Evolutionary conservation across 2,797 vertebrate species (phyloP).

Genomic region (Muscicapa striata): DNA sequence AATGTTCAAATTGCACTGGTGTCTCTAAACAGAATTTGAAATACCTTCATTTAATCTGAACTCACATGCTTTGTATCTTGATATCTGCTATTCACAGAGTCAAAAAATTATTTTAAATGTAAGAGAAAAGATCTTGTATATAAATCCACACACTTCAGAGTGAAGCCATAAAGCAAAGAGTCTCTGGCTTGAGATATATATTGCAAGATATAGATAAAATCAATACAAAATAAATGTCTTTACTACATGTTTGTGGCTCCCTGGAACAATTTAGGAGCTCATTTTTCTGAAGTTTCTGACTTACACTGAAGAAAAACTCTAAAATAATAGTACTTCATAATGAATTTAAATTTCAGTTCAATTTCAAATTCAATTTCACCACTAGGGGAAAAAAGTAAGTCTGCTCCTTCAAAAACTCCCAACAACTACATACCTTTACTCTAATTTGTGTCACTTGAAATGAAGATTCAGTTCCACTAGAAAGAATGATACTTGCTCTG

Average conservation of each 20-base stretch:
- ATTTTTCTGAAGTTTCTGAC: neutral
- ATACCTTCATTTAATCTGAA: neutral
- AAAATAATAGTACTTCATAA: neutral
- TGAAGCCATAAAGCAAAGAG: neutral
- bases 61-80: neutral
- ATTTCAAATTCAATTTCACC: neutral
- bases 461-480: slow-evolving; percentile 88
- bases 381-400: neutral
- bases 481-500: slow-evolving; percentile 92
- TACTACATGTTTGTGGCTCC: neutral
- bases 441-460: slow-evolving; percentile 97
- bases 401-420: neutral
- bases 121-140: neutral
- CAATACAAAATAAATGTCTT: neutral
- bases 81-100: neutral
- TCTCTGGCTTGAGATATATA: neutral
- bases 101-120: neutral
- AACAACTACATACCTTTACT: slow-evolving; percentile 85
- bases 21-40: neutral
- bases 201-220: neutral
- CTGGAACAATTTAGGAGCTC: neutral
- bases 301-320: neutral
- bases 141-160: neutral
- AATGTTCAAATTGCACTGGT: neutral
- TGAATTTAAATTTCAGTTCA: neutral